phyloP scores from a whole-genome alignment of 1,140 invertebrate genomes.

The silkworm (Bombyx mori) region ASM3026992v2 NC_085111.1:11651501-11652000 shows the following conservation, averaged over 20 bases:
- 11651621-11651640: no score
- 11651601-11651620: no score
- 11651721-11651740: neutral
- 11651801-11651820: conserved; percentile 13
- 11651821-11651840: conserved; percentile 19
- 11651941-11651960: conserved; percentile 1
- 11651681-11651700: no score
- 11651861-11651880: conserved; percentile 32
- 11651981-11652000: conserved; percentile 9
- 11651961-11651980: neutral
- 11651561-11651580: no score
- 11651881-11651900: conserved; percentile 44
- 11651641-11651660: no score
- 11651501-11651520: no score
- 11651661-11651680: no score
- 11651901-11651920: conserved; percentile 12
- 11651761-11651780: neutral
- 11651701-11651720: no score
- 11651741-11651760: no score
- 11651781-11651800: conserved; percentile 13
- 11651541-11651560: no score
- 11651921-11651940: conserved; percentile 6
- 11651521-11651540: no score
- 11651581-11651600: no score
- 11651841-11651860: conserved; percentile 20